Evolutionary conservation across 2,113 vertebrate species (phyloP), one percentile per base, ranked within the genome.

Genomic region (Paratilapia polleni): DNA sequence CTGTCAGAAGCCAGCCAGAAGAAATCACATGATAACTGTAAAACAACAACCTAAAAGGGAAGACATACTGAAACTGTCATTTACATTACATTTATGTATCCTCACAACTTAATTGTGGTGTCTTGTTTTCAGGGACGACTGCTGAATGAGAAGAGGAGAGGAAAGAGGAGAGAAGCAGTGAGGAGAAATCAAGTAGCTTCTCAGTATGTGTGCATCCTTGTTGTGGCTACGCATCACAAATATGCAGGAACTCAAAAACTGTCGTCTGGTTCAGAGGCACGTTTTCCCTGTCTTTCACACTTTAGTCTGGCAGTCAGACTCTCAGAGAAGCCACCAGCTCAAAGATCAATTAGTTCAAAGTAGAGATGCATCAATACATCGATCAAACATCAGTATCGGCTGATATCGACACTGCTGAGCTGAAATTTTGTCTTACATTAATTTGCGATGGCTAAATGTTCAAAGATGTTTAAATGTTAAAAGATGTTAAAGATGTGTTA

Each of bases 71-170:
- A 73, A 73, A 82, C 78, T 54, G 54, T 20, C 57, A 63, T 81
- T 87, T 92, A 87, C 28, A 78, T 89, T 36, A 86, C 36, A 80
- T 85, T 36, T 66, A 82, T 61, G 60, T 77, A 81, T 68, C 34
- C 79, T 62, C 38, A 28, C 59, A 54, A 85, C 87, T 80, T 85
- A 89, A 83, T 78, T 10, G 14, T n/a, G 68, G 26, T 82, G 34
- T 57, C 57, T 31, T 73, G 59, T 66, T 81, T 66, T 11, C 49
- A 28, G 43, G 41, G 9, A 73, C 80, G 43, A 62, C 62, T 41
- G 68, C 38, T 80, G 28, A 43, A 1, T 73, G n/a, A 63, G 20
- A 52, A 61, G 73, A 52, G 41, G 15, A 26, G 0, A 68, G 20
- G 17, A 26, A 20, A 17, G 9, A 22, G 14, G 28, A 77, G 34